These are phyloP conservation scores for Notolepis coatsorum DNA, from an alignment of 2,797 vertebrate species.

Conservation along the genomic window DNA sequence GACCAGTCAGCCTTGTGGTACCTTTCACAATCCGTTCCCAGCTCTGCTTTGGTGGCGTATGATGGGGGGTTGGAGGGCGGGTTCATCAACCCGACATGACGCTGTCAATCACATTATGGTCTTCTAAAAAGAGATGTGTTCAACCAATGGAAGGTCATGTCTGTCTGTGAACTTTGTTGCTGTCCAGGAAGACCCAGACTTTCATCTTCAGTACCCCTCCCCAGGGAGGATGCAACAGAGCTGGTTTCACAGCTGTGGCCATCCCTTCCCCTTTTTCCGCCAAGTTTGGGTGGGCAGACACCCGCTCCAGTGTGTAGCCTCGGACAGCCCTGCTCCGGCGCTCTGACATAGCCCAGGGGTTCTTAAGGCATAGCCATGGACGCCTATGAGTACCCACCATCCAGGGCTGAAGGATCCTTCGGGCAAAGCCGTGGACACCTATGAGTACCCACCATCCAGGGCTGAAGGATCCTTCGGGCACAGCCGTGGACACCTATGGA, in stretches of 20 bases:
- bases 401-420: background rate
- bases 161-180: conserved; percentile 44
- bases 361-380: conserved; percentile 43
- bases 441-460: conserved; percentile 30
- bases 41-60: conserved; percentile 65
- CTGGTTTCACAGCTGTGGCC: conserved; percentile 20
- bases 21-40: conserved; percentile 52
- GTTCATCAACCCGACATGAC: conserved; percentile 55
- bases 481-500: conserved; percentile 26
- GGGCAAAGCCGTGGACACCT: conserved; percentile 8
- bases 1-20: conserved; percentile 49
- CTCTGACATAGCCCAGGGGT: conserved; percentile 52
- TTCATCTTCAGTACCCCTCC: conserved; percentile 39
- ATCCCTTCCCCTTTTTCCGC: conserved; percentile 25
- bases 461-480: conserved; percentile 36
- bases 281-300: conserved; percentile 44
- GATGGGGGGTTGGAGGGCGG: conserved; percentile 46
- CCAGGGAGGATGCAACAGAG: conserved; percentile 48
- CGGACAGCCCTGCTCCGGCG: conserved; percentile 57
- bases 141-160: conserved; percentile 40
- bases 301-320: conserved; percentile 73
- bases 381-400: conserved; percentile 24
- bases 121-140: conserved; percentile 52
- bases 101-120: conserved; percentile 49
- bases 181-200: conserved; percentile 55